These are phyloP conservation scores for Bombus sibiricus DNA, from an alignment of 1,140 invertebrate species.

Conservation along the genomic window DNA sequence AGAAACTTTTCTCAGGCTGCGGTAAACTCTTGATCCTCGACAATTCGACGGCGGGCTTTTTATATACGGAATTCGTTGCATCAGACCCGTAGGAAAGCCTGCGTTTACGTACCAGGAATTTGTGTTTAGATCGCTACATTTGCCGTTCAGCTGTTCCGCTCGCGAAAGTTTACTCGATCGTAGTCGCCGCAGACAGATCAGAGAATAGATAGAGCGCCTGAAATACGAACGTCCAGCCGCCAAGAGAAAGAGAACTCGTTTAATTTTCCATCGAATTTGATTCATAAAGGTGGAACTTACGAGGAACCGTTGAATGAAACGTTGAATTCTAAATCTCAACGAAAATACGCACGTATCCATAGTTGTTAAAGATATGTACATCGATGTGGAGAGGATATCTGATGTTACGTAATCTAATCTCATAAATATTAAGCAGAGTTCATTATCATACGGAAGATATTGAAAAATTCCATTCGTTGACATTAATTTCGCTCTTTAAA, in stretches of 20 bases:
- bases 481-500: background rate
- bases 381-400: too few relatives aligned
- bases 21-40: conserved; percentile 1
- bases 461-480: background rate
- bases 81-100: conserved; percentile 57
- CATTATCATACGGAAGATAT: background rate
- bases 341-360: too few relatives aligned
- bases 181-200: conserved; percentile 33
- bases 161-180: conserved; percentile 53
- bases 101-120: conserved; percentile 60
- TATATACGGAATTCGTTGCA: conserved; percentile 45
- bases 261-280: background rate
- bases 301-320: background rate
- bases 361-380: too few relatives aligned
- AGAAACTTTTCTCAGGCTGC: background rate
- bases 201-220: background rate
- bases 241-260: background rate
- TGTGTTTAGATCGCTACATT: conserved; percentile 65
- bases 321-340: too few relatives aligned
- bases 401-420: too few relatives aligned
- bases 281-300: background rate
- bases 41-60: conserved; percentile 11
- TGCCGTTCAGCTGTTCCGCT: conserved; percentile 60
- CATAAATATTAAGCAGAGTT: background rate
- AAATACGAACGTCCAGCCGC: too few relatives aligned